Percentiles rank a stretch among this genome's conserved stretches.
Evolutionary conservation across 2,888 invertebrate species (phyloP).

Genomic region (Habroteleia sp.): DNA sequence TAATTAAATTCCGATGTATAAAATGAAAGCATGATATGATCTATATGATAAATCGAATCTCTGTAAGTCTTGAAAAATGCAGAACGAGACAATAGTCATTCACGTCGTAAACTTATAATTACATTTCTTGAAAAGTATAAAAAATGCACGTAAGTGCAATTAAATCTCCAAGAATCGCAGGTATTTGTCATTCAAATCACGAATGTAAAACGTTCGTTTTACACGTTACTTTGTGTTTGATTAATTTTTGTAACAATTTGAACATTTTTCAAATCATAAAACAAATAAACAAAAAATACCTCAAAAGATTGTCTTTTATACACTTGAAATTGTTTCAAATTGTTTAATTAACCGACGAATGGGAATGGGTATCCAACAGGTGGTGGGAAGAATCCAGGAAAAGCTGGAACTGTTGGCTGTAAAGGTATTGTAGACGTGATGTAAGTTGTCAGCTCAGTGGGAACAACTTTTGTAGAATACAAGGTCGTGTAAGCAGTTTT

Average conservation of each 20-base stretch:
- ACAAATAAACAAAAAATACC: not conserved
- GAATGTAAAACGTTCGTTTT: not conserved
- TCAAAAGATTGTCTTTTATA: not conserved
- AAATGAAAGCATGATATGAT: not conserved
- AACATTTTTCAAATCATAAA: slow-evolving; percentile 14
- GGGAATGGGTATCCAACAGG: slow-evolving; percentile 87
- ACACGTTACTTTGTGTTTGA: slow-evolving; percentile 21
- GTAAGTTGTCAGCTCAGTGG: slow-evolving; percentile 91
- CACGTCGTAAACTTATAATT: slow-evolving; percentile 9
- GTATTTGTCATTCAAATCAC: not conserved
- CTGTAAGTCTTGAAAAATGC: not conserved
- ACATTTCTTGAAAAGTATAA: no score
- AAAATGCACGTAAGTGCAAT: slow-evolving; percentile 9
- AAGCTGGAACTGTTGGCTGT: slow-evolving; percentile 86
- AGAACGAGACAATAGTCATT: slow-evolving; percentile 5
- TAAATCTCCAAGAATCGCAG: not conserved
- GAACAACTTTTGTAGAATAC: slow-evolving; percentile 90
- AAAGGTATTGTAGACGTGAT: slow-evolving; percentile 90
- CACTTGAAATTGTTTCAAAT: not conserved
- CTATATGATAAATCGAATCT: slow-evolving; percentile 24
- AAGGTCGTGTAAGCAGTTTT: slow-evolving; percentile 93
- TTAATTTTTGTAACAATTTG: slow-evolving; percentile 9
- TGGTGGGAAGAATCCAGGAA: slow-evolving; percentile 89
- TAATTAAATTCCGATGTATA: not conserved
- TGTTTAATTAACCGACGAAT: slow-evolving; percentile 85